Conservation (phyloP, 2,888 invertebrate genomes). For the Polydrusus cervinus region DNA sequence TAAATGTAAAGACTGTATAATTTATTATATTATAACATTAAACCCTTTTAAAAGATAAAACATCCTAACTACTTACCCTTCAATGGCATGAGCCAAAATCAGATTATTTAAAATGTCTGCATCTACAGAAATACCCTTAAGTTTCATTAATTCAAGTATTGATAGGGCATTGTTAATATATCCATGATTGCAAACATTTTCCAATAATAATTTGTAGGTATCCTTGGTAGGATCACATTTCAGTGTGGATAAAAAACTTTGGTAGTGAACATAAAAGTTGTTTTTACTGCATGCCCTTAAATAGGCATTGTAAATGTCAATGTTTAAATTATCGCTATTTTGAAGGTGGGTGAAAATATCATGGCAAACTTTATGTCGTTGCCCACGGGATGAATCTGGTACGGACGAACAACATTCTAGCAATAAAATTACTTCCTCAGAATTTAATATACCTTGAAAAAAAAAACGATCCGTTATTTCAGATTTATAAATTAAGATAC, state of each 20-base stretch:
- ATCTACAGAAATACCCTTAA: slow-evolving; percentile 72
- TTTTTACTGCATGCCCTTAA: slow-evolving; percentile 77
- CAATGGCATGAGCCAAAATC: slow-evolving; percentile 76
- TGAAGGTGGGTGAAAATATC: slow-evolving; percentile 74
- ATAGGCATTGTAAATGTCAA: slow-evolving; percentile 75
- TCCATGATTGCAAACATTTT: slow-evolving; percentile 75
- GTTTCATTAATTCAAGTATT: slow-evolving; percentile 77
- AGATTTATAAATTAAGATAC: too few species aligned
- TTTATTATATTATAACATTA: not conserved
- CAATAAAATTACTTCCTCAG: slow-evolving; percentile 72
- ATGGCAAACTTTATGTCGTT: slow-evolving; percentile 73
- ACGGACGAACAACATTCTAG: slow-evolving; percentile 75
- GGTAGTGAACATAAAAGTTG: slow-evolving; percentile 69
- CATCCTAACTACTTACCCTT: slow-evolving; percentile 70
- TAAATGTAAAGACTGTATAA: too few species aligned
- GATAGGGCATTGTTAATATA: slow-evolving; percentile 75
- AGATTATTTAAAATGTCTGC: slow-evolving; percentile 77
- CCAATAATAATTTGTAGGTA: slow-evolving; percentile 76
- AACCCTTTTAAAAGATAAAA: not conserved
- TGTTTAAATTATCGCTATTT: slow-evolving; percentile 70
- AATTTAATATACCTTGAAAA: slow-evolving; percentile 64
- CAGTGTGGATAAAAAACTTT: slow-evolving; percentile 73
- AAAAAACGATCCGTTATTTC: too few species aligned
- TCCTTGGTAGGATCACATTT: slow-evolving; percentile 72
- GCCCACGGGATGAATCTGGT: slow-evolving; percentile 72